Base-by-base conservation (phyloP, 2,888 invertebrate genomes). In the Cerastis rubricosa region DNA sequence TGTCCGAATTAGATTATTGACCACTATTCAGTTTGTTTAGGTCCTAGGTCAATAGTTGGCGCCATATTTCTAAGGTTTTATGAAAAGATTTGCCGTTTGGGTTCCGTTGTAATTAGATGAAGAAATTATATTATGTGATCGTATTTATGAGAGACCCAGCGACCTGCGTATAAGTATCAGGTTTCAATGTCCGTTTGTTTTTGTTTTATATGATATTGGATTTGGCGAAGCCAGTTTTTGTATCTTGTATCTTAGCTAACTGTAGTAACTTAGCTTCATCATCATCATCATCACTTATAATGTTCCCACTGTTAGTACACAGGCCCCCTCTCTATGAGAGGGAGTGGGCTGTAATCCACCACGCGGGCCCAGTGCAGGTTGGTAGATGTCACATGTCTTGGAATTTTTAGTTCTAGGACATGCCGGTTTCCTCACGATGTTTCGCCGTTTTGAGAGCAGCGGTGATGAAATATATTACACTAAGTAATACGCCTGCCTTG, bases 1-100 rank as follows among this genome's bases (percentile, higher is more conserved):
- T 11, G 51, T 57, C 49, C 54, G 22, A 74, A 87, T 78, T 67
- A 25, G 59, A 77, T 87, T 75, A 85, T 67, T 64, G 57, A 61
- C 65, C 67, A 76, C 68, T 66, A 67, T 81, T 81, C 72, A 73
- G 51, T 74, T 76, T 66, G 71, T 45, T 59, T 29, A 43, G 19
- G 43, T 59, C 78, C 86, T 76, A 74, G 76, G 66, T 73, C 73
- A 87, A 87, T 70, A 78, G 45, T 9, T 9, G 43, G 12, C 0
- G 35, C 66, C 49, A 83, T 83, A 76, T 80, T 87, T 80, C 78
- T 67, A 29, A 65, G 64, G 43, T 78, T 75, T 82, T 85, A 79
- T 64, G 68, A 74, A 73, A 74, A 61, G 64, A 71, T 71, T 71
- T 59, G 49, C n/a, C n/a, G n/a, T 25, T 59, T 2, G 40, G 76